These are phyloP conservation scores for Ptiloglossa arizonensis DNA, from an alignment of 1,140 invertebrate species.

Conservation along the genomic window DNA sequence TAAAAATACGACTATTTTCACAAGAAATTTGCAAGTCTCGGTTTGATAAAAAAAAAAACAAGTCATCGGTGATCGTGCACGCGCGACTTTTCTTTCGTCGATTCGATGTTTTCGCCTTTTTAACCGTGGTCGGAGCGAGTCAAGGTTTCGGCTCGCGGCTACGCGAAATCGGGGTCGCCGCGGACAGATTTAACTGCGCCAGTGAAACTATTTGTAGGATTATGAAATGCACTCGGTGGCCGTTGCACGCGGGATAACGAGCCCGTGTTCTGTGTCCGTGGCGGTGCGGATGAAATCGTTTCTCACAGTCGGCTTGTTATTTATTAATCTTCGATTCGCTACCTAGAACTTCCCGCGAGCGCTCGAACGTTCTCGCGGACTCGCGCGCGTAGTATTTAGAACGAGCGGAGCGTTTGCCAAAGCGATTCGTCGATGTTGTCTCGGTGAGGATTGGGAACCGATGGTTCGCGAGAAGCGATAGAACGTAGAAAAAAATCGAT, in stretches of 20 bases:
- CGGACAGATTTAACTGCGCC: conserved; percentile 47
- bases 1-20: too few relatives aligned
- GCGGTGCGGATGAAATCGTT: conserved; percentile 12
- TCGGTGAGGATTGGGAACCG: too few relatives aligned
- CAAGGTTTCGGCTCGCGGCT: conserved; percentile 52
- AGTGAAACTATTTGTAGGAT: conserved; percentile 57
- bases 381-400: neutral
- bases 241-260: conserved; percentile 24
- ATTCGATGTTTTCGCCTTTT: conserved; percentile 17
- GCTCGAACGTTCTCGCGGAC: neutral
- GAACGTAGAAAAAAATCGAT: too few relatives aligned
- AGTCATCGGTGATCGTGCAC: too few relatives aligned
- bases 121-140: conserved; percentile 30
- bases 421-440: too few relatives aligned
- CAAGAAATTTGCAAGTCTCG: too few relatives aligned
- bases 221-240: conserved; percentile 42
- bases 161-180: conserved; percentile 52
- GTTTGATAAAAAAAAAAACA: too few relatives aligned
- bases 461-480: too few relatives aligned
- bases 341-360: too few relatives aligned
- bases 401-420: neutral
- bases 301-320: neutral
- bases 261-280: neutral
- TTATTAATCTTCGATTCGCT: conserved; percentile 1
- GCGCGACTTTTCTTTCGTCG: neutral